phyloP scores from a whole-genome alignment of 2,113 vertebrate species.

The Albula goreensis region DNA sequence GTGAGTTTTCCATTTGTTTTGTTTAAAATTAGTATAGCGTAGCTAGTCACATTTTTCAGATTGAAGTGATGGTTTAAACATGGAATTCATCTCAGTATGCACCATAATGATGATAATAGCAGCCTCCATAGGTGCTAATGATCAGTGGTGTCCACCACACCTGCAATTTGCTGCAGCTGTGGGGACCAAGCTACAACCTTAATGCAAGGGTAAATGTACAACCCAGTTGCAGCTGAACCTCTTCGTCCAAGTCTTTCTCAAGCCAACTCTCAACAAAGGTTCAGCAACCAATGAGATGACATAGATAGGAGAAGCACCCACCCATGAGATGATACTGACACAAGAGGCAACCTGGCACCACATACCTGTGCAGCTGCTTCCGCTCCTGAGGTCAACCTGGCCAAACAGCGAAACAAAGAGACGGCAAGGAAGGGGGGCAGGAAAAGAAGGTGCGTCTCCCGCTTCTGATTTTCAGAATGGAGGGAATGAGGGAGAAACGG shows the following conservation, averaged over 20 bases:
- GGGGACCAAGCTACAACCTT: not conserved
- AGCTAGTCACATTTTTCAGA: not conserved
- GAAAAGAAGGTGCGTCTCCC: not conserved
- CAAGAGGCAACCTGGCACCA: not conserved
- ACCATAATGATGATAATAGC: not conserved
- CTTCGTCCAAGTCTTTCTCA: not conserved
- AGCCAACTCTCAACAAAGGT: not conserved
- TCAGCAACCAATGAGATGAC: not conserved
- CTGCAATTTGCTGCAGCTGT: not conserved
- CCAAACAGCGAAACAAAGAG: not conserved
- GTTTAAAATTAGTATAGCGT: not conserved
- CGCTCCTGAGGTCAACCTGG: not conserved
- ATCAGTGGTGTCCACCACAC: not conserved
- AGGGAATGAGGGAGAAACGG: not conserved
- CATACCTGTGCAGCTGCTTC: not conserved
- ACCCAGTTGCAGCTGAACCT: not conserved
- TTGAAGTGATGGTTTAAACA: not conserved
- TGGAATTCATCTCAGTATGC: not conserved
- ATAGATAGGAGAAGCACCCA: not conserved
- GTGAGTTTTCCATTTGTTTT: not conserved
- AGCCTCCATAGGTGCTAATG: not conserved
- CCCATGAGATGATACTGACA: not conserved
- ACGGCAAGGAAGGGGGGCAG: not conserved
- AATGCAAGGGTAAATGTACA: not conserved
- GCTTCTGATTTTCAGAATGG: not conserved